Evolutionary conservation across 23 tunicate genomes (phyloP).

Genomic region (Phallusia fumigata): DNA sequence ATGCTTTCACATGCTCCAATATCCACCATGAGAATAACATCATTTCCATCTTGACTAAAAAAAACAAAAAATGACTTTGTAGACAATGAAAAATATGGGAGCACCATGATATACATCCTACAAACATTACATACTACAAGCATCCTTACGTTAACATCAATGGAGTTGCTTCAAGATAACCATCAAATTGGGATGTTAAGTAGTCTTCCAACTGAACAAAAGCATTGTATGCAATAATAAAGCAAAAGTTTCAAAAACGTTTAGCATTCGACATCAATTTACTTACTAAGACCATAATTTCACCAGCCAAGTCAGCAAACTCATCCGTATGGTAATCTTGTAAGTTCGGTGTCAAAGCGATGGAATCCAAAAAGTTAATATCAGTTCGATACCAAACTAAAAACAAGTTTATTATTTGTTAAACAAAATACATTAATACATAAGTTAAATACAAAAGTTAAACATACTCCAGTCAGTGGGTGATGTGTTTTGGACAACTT

Average conservation of each 20-base stretch:
- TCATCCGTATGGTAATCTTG: slow-evolving; percentile 60
- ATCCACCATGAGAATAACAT: slow-evolving; percentile 73
- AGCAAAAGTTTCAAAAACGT: neutral
- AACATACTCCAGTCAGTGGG: slow-evolving; percentile 45
- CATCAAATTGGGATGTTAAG: slow-evolving; percentile 31
- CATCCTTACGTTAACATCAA: slow-evolving; percentile 74
- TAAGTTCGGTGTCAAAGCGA: slow-evolving; percentile 50
- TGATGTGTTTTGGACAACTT: neutral
- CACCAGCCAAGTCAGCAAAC: slow-evolving; percentile 44
- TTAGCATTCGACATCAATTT: neutral
- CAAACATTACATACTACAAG: too few relatives aligned
- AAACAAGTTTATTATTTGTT: neutral
- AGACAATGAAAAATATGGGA: too few relatives aligned
- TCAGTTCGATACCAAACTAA: slow-evolving; percentile 74
- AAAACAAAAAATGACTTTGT: neutral
- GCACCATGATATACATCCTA: too few relatives aligned
- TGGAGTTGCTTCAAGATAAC: slow-evolving; percentile 90
- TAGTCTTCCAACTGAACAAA: slow-evolving; percentile 67
- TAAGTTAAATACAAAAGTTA: neutral
- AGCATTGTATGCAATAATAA: neutral
- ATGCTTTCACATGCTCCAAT: slow-evolving; percentile 61
- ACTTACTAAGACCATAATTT: slow-evolving; percentile 83
- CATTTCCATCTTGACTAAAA: slow-evolving; percentile 17
- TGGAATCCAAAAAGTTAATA: slow-evolving; percentile 77
- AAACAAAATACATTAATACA: neutral